Percentiles rank a stretch among this genome's conserved stretches.
These are phyloP conservation scores for Papilio polyxenes DNA, from an alignment of 1,140 invertebrate species.

Conservation along the genomic window DNA sequence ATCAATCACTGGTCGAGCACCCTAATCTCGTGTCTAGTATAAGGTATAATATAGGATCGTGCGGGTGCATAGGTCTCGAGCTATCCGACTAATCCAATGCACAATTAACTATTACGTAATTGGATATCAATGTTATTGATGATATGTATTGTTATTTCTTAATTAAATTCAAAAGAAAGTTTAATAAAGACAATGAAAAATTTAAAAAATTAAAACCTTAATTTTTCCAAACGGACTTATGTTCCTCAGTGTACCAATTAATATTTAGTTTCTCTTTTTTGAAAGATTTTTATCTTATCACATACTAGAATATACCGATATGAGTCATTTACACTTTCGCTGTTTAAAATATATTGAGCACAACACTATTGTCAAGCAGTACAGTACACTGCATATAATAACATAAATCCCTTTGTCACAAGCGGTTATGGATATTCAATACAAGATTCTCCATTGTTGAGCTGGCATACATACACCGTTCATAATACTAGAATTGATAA, in stretches of 20 bases:
- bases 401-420: conserved; percentile 49
- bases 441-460: conserved; percentile 47
- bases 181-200: too few species aligned
- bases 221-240: too few species aligned
- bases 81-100: conserved; percentile 13
- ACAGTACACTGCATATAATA: conserved; percentile 25
- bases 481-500: conserved; percentile 36
- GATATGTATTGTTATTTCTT: neutral
- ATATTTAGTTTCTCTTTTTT: neutral
- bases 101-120: conserved; percentile 32
- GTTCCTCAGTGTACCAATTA: too few species aligned
- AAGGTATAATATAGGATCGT: conserved; percentile 32
- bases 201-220: too few species aligned
- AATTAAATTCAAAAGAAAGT: neutral
- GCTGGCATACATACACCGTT: conserved; percentile 25
- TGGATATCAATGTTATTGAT: conserved; percentile 15
- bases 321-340: neutral
- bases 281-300: neutral
- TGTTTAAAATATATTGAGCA: neutral
- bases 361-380: conserved; percentile 14
- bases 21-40: conserved; percentile 36
- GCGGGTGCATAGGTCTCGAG: neutral
- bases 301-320: neutral
- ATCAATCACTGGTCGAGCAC: conserved; percentile 22
- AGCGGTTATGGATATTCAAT: conserved; percentile 52